Evolutionary conservation across 1,140 invertebrate genomes (phyloP).

Genomic region (Pogonomyrmex californicus): DNA sequence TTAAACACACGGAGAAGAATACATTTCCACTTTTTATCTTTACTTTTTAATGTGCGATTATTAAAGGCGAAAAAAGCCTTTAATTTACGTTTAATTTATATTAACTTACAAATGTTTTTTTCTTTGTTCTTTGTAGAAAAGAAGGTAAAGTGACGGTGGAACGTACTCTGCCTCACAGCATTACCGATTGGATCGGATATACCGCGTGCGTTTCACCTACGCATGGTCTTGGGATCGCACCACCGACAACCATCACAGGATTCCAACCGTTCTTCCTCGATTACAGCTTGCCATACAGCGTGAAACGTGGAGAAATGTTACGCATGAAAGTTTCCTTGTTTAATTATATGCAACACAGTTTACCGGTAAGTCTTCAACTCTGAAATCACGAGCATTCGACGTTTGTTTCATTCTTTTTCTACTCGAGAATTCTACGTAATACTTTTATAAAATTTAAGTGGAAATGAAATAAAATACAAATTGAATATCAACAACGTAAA

Average conservation of each 20-base stretch:
- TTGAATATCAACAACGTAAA: not conserved
- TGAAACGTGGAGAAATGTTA: constrained; percentile 91
- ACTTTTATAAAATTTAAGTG: not conserved
- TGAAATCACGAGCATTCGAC: constrained; percentile 2
- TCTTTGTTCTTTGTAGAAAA: constrained; percentile 81
- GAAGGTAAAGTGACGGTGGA: constrained; percentile 87
- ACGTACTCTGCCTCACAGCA: constrained; percentile 90
- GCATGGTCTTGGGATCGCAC: constrained; percentile 89
- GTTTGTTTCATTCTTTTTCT: not conserved
- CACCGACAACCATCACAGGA: constrained; percentile 88
- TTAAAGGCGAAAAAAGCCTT: not conserved
- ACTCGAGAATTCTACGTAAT: not conserved
- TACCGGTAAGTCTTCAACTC: constrained; percentile 87
- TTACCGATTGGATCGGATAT: constrained; percentile 92
- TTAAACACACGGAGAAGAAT: not conserved
- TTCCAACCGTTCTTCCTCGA: constrained; percentile 93
- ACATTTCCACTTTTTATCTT: not conserved
- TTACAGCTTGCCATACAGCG: constrained; percentile 90
- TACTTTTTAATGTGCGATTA: not conserved
- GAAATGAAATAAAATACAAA: not conserved
- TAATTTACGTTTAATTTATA: not conserved
- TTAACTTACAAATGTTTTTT: not conserved
- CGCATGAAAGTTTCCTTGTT: constrained; percentile 91
- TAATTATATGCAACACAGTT: constrained; percentile 90
- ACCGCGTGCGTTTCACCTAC: constrained; percentile 90